These are phyloP conservation scores for Trichonephila clavipes DNA, from an alignment of 1,140 invertebrate genomes.

Conservation along the genomic window DNA sequence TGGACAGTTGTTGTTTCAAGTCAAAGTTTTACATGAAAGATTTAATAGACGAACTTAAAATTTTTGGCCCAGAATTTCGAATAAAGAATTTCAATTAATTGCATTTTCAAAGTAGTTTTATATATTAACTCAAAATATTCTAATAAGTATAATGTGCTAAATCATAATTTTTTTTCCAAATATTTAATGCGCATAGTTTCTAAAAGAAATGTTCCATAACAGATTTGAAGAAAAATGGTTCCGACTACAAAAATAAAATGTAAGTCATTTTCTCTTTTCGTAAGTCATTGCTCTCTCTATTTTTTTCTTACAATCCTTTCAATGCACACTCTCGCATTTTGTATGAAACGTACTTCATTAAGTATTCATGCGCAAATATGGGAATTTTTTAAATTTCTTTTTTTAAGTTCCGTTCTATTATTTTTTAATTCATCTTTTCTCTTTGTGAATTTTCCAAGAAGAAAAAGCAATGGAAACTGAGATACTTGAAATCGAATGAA, in stretches of 20 bases:
- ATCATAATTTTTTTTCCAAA: no score
- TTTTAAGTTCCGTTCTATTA: background rate
- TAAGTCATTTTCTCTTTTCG: background rate
- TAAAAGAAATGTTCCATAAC: no score
- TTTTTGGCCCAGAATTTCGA: no score
- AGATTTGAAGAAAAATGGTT: background rate
- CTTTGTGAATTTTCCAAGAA: background rate
- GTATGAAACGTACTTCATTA: slow-evolving; percentile 5
- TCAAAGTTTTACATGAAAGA: no score
- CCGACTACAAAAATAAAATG: background rate
- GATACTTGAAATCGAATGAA: background rate
- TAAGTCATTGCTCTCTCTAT: background rate
- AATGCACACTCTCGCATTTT: background rate
- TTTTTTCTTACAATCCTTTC: background rate
- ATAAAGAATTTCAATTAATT: no score
- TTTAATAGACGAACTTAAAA: no score
- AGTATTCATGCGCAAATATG: slow-evolving; percentile 34
- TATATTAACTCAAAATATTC: no score
- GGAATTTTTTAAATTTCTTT: slow-evolving; percentile 15
- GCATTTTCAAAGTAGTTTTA: no score
- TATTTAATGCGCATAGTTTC: no score
- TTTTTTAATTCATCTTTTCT: background rate
- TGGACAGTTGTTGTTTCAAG: no score
- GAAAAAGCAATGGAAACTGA: slow-evolving; percentile 29
- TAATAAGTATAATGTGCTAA: no score